Evolutionary conservation across 2,888 invertebrate species (phyloP), one percentile per base, ranked within the genome.

Genomic region (Junonia oenone): DNA sequence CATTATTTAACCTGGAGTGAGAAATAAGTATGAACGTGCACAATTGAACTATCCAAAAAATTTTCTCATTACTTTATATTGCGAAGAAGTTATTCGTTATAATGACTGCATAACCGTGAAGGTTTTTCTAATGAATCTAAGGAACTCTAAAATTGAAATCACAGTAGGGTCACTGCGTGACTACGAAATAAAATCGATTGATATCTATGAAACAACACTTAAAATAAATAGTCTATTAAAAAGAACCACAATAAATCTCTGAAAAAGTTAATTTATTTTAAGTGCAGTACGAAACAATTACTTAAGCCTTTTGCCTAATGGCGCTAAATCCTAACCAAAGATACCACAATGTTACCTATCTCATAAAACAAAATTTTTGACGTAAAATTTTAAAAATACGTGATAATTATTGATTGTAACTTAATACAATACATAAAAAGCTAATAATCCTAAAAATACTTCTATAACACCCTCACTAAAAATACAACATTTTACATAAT

Each of bases 131-230:
- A 17, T 11, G 17, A 6, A 45, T 14, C 8, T 9, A 48, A 6
- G 11, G 37, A 49, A 48, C 37, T 45, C 31, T 50, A 46, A 51
- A 22, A 45, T n/a, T 54, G 14, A 29, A 64, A 65, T 71, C 59
- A 59, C 66, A 75, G 69, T 65, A 62, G 69, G 63, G 68, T 71
- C 75, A 56, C 75, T 70, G 71, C 71, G 67, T 72, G 80, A 72
- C 65, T 63, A 64, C 62, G 43, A 33, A 35, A 52, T 58, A 38
- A 56, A 50, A 54, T 54, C 37, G 19, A 49, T 37, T 14, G 29
- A 35, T 50, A 27, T 9, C 46, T 74, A 78, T 59, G 49, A 76
- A 70, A 69, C 60, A 47, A 59, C 56, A 68, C 62, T 80, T 77
- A 75, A 75, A 74, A 78, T 77, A 76, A 76, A 76, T 74, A 48